Evolutionary conservation across 53 echinoderm and acorn worm species (phyloP), one percentile per base, ranked within the genome.

Genomic region (Apostichopus leukothele): DNA sequence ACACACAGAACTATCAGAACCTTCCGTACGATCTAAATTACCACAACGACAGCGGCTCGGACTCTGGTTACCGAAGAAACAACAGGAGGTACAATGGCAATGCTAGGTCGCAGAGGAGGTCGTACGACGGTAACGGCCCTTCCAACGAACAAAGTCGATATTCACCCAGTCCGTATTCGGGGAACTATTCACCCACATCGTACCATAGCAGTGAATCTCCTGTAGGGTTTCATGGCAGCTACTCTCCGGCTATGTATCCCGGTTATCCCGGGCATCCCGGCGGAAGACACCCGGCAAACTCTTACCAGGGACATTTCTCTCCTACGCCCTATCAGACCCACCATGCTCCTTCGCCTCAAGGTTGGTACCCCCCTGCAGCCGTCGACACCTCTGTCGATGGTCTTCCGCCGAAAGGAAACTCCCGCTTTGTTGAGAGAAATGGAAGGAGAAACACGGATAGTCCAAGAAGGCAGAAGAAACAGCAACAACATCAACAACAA

Each of bases 31-130:
- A 87, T 75, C 39, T 87, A 19, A 75, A 75, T 20, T 51, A 73
- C 60, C 88, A 53, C 21, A 75, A 60, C 27, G 88, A 87, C 59
- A 87, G 88, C 75, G 88, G 88, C 9, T 87, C 88, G 4, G 88
- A 87, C 27, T 87, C 88, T 21, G 88, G 88, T 19, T 74, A 75
- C 53, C 18, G 88, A 50, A 74, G 88, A 51, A 54, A 52, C 9
- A 73, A 52, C 5, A 75, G 75, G 73, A 50, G 86, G 6, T 75
- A 52, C 60, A 51, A 39, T 53, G 88, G 88, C 4, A 75, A 87
- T 52, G 19, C 50, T 4, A 87, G 88, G 8, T 53, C 51, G 12
- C 74, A 87, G 22, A 74, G 60, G 60, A 75, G 88, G 75, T 19
- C 4, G 18, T 75, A 53, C 52, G 88, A 87, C 0, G 67, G 50